A percentile compares a stretch with the other conserved stretches of the same genome.
phyloP scores from a whole-genome alignment of 2,113 vertebrate genomes.

The Coryphaenoides rupestris region DNA sequence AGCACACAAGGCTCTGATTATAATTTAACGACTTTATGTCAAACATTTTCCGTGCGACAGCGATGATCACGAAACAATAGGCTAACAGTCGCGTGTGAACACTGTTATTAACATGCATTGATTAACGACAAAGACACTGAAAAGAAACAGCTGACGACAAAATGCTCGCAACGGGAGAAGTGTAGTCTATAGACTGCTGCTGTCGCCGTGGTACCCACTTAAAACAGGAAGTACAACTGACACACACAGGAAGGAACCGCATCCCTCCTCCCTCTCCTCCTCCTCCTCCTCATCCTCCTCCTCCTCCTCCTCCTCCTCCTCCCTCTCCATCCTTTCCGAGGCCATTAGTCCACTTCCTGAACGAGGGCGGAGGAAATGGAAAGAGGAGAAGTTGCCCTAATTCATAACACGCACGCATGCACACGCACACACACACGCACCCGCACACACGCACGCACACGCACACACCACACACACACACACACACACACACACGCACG shows the following conservation, averaged over 20 bases:
- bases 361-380: not conserved
- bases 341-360: conserved; percentile 2
- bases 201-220: not conserved
- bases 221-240: not conserved
- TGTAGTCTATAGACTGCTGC: no score
- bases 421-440: not conserved
- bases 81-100: no score
- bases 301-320: not conserved
- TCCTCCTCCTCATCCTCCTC: no score
- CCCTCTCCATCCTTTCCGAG: not conserved
- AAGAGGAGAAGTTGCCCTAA: not conserved
- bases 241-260: not conserved
- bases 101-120: no score
- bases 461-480: not conserved
- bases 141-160: no score
- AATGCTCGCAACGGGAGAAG: no score
- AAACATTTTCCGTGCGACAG: no score
- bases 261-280: not conserved
- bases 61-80: no score
- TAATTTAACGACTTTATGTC: no score
- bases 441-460: not conserved
- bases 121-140: no score
- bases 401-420: not conserved
- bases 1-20: no score
- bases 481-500: not conserved